Percentiles rank a stretch among this genome's conserved stretches.
Evolutionary conservation across 64 coral and sea anemone species (phyloP).

Genomic region (Dendronephthya gigantea): DNA sequence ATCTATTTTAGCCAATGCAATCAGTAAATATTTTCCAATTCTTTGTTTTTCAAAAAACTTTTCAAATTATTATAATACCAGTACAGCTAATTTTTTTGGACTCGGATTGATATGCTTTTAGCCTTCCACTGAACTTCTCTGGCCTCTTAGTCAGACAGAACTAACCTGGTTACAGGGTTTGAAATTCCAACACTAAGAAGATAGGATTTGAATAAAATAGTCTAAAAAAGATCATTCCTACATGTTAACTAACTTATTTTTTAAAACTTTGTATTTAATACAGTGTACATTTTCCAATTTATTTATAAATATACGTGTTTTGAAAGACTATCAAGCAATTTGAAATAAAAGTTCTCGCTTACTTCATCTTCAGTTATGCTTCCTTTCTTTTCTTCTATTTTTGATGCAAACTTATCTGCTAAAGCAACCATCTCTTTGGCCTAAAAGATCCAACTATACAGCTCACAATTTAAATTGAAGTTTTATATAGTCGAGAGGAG

Average conservation of each 20-base stretch:
- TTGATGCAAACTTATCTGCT: conserved; percentile 88
- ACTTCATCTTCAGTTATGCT: conserved; percentile 91
- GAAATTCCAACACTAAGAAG: conserved; percentile 88
- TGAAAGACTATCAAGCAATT: too few species aligned
- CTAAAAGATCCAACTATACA: neutral
- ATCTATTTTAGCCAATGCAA: too few species aligned
- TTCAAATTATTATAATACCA: too few species aligned
- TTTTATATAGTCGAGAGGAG: neutral
- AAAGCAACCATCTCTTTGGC: conserved; percentile 95
- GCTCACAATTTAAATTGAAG: neutral
- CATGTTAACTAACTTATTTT: neutral
- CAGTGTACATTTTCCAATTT: too few species aligned
- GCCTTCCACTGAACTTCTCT: too few species aligned
- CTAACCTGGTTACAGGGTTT: conserved; percentile 90
- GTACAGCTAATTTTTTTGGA: neutral
- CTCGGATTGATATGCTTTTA: neutral
- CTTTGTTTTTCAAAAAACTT: too few species aligned
- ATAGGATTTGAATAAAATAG: conserved; percentile 84
- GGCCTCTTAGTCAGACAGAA: too few species aligned
- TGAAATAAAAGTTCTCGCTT: neutral
- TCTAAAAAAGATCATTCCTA: conserved; percentile 76
- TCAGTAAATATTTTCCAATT: too few species aligned
- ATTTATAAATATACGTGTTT: too few species aligned
- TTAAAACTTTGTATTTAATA: too few species aligned
- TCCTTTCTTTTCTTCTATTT: conserved; percentile 94